phyloP scores from a whole-genome alignment of 2,797 vertebrate species.

The Muscicapa striata region DNA sequence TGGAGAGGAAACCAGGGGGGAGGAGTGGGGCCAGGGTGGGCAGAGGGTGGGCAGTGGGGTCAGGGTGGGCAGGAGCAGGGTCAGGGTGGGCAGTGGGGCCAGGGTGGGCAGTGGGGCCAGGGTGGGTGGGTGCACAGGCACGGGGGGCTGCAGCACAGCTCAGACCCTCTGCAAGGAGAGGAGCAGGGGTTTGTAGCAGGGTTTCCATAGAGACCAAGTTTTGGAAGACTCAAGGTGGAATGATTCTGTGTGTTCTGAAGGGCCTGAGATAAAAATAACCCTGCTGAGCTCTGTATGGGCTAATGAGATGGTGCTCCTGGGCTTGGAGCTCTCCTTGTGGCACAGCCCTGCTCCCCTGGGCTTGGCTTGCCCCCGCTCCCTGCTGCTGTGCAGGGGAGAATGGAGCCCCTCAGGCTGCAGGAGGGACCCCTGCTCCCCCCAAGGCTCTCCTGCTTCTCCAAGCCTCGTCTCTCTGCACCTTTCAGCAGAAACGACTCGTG shows the following conservation, averaged over 20 bases:
- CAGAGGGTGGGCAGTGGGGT: rapidly evolving
- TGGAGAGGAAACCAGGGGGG: background rate
- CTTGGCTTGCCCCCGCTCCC: background rate
- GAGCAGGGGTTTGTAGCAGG: background rate
- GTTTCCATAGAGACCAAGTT: slow-evolving; percentile 73
- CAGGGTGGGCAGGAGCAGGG: too few relatives aligned
- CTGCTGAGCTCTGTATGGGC: background rate
- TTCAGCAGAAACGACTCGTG: background rate
- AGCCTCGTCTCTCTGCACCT: background rate
- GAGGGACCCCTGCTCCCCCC: background rate
- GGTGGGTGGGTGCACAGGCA: rapidly evolving
- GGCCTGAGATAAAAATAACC: slow-evolving; percentile 71
- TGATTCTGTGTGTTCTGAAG: slow-evolving; percentile 52
- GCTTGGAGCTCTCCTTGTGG: slow-evolving; percentile 14
- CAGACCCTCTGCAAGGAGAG: background rate
- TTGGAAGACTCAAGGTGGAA: slow-evolving; percentile 52
- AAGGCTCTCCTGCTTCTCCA: background rate
- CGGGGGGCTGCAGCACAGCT: background rate
- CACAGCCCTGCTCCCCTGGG: background rate
- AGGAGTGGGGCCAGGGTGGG: rapidly evolving
- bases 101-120: too few relatives aligned
- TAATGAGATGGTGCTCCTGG: slow-evolving; percentile 50
- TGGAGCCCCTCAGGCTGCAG: background rate
- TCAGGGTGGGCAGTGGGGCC: too few relatives aligned
- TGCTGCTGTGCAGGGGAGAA: background rate